phyloP scores from a whole-genome alignment of 2,888 invertebrate genomes.

The Pheosia gnoma region DNA sequence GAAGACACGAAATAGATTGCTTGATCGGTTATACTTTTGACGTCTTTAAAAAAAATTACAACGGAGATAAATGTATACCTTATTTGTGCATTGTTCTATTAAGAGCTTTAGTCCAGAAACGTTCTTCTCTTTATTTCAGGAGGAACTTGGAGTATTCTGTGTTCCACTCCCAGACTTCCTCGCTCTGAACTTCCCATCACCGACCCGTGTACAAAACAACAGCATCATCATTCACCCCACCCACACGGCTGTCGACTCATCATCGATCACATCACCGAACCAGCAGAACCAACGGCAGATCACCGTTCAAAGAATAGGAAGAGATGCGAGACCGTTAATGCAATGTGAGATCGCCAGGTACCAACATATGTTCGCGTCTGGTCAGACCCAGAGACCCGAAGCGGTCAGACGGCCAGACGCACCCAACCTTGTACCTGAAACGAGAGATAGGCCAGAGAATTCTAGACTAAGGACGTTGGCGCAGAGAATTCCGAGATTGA shows the following conservation, averaged over 20 bases:
- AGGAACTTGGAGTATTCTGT: constrained; percentile 75
- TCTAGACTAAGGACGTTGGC: constrained; percentile 63
- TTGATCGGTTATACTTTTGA: too few species aligned
- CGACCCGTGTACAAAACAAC: constrained; percentile 46
- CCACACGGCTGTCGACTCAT: constrained; percentile 35
- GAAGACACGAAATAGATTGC: too few species aligned
- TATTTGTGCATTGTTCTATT: too few species aligned
- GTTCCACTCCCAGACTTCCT: constrained; percentile 74
- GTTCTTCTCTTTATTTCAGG: constrained; percentile 49
- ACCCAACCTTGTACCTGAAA: constrained; percentile 55
- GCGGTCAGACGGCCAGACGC: constrained; percentile 42
- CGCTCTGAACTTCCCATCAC: constrained; percentile 63
- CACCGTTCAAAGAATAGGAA: constrained; percentile 82
- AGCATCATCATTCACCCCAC: constrained; percentile 55
- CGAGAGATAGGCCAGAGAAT: constrained; percentile 54
- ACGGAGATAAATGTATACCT: too few species aligned
- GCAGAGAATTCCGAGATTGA: constrained; percentile 66
- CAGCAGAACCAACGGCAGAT: constrained; percentile 70
- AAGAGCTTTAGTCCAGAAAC: too few species aligned
- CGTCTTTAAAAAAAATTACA: too few species aligned
- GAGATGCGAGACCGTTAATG: constrained; percentile 82
- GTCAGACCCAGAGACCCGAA: constrained; percentile 45
- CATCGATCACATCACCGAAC: constrained; percentile 43
- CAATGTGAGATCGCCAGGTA: constrained; percentile 79
- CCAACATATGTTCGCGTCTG: constrained; percentile 72